Conservation (phyloP, 2,888 invertebrate species). For the Toxonevra muliebris region DNA sequence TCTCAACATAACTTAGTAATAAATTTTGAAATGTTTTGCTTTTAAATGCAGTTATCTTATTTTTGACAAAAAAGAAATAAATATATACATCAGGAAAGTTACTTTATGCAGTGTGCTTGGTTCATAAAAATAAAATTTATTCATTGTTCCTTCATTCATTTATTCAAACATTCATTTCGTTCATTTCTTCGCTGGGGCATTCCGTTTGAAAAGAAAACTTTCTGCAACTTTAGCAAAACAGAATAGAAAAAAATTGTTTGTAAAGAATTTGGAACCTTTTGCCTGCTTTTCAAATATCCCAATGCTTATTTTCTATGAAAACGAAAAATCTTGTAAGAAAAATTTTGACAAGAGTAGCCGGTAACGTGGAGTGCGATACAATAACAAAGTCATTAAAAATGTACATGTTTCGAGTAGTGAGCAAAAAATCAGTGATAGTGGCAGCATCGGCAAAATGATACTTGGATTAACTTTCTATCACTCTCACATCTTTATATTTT, state of each 20-base stretch:
- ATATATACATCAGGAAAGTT: slow-evolving; percentile 8
- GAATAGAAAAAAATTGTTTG: background rate
- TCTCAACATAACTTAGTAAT: slow-evolving; percentile 25
- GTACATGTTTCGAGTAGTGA: slow-evolving; percentile 8
- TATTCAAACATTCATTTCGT: background rate
- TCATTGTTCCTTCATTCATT: slow-evolving; percentile 18
- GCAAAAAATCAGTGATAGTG: slow-evolving; percentile 6
- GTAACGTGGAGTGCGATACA: background rate
- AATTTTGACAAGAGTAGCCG: background rate
- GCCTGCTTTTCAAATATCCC: background rate
- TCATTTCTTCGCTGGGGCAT: background rate
- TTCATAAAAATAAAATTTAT: slow-evolving; percentile 29
- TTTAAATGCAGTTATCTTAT: slow-evolving; percentile 22
- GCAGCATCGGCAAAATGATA: background rate
- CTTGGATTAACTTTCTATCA: background rate
- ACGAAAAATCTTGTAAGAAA: background rate
- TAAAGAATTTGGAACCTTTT: background rate
- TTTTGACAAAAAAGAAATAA: too few species aligned
- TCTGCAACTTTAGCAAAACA: slow-evolving; percentile 23
- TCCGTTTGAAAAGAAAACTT: background rate
- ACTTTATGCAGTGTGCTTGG: slow-evolving; percentile 11
- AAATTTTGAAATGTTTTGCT: slow-evolving; percentile 20
- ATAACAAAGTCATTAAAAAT: slow-evolving; percentile 34
- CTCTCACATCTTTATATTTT: too few species aligned
- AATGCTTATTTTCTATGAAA: too few species aligned